Conservation (phyloP, 2,113 vertebrate genomes). For the Perca fluviatilis region DNA sequence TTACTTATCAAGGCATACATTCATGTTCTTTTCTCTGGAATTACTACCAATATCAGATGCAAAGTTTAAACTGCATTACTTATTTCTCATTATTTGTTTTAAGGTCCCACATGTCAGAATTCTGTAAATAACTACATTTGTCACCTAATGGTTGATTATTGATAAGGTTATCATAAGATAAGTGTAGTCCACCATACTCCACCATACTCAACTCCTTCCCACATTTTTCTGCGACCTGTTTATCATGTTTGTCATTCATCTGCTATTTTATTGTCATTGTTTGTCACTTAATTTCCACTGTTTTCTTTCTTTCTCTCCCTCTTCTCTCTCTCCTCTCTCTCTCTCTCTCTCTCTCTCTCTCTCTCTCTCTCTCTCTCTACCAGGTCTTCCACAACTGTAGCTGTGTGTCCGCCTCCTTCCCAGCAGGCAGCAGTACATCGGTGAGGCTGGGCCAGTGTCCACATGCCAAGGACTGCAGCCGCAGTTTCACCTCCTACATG, state of each 20-base stretch:
- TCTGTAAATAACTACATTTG: background rate
- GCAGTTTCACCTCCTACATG: conserved; percentile 87
- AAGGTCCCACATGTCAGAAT: background rate
- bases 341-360: background rate
- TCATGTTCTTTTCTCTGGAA: too few relatives aligned
- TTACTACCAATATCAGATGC: background rate
- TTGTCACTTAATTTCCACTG: background rate
- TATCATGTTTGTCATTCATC: too few relatives aligned
- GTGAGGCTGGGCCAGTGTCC: conserved; percentile 89
- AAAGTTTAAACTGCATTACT: background rate
- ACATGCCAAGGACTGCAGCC: conserved; percentile 81
- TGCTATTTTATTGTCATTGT: too few relatives aligned
- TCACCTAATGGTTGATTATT: background rate
- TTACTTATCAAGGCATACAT: background rate
- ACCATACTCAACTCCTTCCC: too few relatives aligned
- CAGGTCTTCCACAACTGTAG: conserved; percentile 94
- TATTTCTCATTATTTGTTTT: background rate
- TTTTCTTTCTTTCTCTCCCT: too few relatives aligned
- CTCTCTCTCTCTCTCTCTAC: background rate
- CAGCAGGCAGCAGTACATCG: conserved; percentile 81
- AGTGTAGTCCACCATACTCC: too few relatives aligned
- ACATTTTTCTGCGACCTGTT: too few relatives aligned
- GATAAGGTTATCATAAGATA: too few relatives aligned
- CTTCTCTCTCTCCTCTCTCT: background rate
- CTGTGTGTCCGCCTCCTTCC: conserved; percentile 83